phyloP scores from a whole-genome alignment of 2,797 vertebrate genomes.

The Artibeus lituratus region DNA sequence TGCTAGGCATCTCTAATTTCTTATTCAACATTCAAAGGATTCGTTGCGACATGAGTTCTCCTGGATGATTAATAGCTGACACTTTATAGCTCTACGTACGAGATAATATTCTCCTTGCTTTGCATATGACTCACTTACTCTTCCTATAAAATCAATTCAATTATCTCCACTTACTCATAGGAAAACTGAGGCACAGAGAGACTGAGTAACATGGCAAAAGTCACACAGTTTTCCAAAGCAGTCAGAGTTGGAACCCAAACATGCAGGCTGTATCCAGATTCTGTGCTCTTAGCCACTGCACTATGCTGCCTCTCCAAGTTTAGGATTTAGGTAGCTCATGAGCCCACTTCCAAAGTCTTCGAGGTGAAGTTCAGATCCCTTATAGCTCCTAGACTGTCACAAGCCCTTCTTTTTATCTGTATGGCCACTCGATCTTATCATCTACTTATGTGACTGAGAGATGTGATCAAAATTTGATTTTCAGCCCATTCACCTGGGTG shows the following conservation, averaged over 20 bases:
- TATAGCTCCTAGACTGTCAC: not conserved
- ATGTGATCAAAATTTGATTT: conserved; percentile 1
- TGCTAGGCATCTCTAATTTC: not conserved
- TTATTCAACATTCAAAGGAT: not conserved
- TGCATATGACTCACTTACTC: not conserved
- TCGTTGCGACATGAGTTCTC: not conserved
- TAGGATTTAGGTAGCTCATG: not conserved
- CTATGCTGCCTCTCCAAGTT: not conserved
- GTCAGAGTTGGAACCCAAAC: not conserved
- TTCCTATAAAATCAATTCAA: not conserved
- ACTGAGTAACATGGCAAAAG: not conserved
- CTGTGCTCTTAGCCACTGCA: not conserved
- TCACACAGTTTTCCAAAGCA: not conserved
- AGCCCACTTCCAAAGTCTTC: not conserved
- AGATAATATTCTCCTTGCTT: not conserved
- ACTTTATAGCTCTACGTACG: not conserved
- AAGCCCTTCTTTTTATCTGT: conserved; percentile 10
- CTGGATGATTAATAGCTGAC: not conserved
- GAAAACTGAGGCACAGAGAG: not conserved
- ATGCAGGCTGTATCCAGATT: not conserved
- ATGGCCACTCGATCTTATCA: not conserved
- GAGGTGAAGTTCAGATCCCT: not conserved
- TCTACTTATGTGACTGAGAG: not conserved
- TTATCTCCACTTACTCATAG: not conserved
- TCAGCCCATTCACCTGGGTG: not conserved